Conservation (phyloP, 2,797 vertebrate species). For the Bradypodion ventrale region DNA sequence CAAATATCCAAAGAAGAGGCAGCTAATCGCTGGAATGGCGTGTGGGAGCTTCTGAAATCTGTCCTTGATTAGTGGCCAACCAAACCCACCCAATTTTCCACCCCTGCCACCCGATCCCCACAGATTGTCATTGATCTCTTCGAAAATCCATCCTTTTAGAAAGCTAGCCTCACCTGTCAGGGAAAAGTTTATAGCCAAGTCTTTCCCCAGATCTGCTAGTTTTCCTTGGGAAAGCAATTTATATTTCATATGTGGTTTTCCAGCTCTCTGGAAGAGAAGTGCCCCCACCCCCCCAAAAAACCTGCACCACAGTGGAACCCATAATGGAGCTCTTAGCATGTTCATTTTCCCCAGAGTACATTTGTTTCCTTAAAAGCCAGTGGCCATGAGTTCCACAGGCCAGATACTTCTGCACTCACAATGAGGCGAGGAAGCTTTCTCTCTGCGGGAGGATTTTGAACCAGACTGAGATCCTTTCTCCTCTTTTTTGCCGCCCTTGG, state of each 20-base stretch:
- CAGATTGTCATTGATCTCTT: neutral
- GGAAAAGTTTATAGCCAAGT: neutral
- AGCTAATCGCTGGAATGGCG: too few relatives aligned
- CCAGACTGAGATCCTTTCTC: slow-evolving; percentile 54
- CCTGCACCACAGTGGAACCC: neutral
- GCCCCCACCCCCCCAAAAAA: neutral
- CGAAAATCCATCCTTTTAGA: neutral
- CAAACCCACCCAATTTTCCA: too few relatives aligned
- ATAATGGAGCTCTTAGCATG: too few relatives aligned
- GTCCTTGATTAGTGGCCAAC: too few relatives aligned
- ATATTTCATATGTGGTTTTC: neutral
- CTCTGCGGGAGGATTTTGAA: slow-evolving; percentile 34
- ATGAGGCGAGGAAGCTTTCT: slow-evolving; percentile 2
- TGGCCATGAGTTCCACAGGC: neutral
- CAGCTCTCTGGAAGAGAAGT: neutral
- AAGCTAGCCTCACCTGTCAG: neutral
- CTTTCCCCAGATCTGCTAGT: neutral
- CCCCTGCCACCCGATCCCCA: too few relatives aligned
- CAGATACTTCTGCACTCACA: slow-evolving; percentile 64
- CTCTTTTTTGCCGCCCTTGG: slow-evolving; percentile 52
- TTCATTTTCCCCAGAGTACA: neutral
- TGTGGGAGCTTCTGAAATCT: too few relatives aligned
- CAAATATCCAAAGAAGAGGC: too few relatives aligned
- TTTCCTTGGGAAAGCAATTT: neutral
- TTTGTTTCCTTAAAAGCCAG: neutral